Base-by-base conservation (phyloP, 2,888 invertebrate species). In the Polymixis flavicincta region DNA sequence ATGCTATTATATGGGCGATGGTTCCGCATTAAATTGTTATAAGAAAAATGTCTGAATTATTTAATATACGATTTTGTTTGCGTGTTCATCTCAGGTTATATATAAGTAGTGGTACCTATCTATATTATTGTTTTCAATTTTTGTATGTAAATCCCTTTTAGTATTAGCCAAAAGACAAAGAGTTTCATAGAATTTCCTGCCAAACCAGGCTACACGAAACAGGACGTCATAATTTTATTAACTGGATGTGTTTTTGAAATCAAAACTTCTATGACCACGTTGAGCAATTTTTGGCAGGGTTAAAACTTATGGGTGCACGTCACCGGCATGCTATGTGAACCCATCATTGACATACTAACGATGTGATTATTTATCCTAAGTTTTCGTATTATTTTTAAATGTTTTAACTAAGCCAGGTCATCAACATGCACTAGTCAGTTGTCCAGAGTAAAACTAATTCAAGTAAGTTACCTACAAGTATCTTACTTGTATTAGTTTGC, bases 21-120 rank as follows among this genome's bases (percentile, higher is more conserved):
- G 83, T 83, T 83, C 83, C 74, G 81, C 81, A 84, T 28, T 9
- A 11, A 22, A 59, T 57, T n/a, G 0, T 25, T 54, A 0, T 54
- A n/a, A 17, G 5, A 52, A 65, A 13, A 64, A 9, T 48, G 3
- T 4, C 19, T 13, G 17, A 50, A 25, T 37, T 22, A 7, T 52
- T 54, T 0, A 9, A 32, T 57, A 37, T 13, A 25, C 28, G 22
- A 11, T 28, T 59, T 45, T 48, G 5, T 0, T 60, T 28, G 1
- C 25, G 2, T 11, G 37, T 59, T 28, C 19, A 22, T 60, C 22
- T 60, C 32, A 59, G 9, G 19, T 19, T 0, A 19, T 57, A 25
- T 0, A 19, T 57, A 25, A 25, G 55, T 25, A 19, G 11, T 0
- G 19, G 28, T 32, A 13, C 32, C 0, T 19, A 13, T 59, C 0